Percentiles rank a stretch among this genome's conserved stretches.
Conservation (phyloP, 1,140 invertebrate species). For the Bactericera cockerelli region DNA sequence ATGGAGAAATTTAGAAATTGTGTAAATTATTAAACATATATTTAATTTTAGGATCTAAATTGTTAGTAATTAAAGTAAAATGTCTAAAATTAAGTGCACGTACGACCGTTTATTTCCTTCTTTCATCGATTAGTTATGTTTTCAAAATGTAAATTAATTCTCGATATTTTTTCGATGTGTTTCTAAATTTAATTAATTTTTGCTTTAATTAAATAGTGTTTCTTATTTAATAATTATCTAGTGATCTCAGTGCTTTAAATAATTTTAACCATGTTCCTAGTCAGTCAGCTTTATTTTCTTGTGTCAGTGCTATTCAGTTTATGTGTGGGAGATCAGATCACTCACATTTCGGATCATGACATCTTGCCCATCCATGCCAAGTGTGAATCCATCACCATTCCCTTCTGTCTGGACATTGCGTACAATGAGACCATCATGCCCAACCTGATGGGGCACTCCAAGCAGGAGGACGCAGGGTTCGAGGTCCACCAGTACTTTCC, state of each 20-base stretch:
- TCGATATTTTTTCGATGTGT: too few species aligned
- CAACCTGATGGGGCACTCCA: conserved; percentile 80
- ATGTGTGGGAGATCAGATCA: neutral
- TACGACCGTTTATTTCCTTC: too few species aligned
- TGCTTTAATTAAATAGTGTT: too few species aligned
- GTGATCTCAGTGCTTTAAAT: conserved; percentile 1
- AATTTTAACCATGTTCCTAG: neutral
- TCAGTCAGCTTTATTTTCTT: neutral
- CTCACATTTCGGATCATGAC: conserved; percentile 27
- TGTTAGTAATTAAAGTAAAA: too few species aligned
- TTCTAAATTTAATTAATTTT: too few species aligned
- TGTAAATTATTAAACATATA: too few species aligned
- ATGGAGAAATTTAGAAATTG: too few species aligned
- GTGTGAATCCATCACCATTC: conserved; percentile 85
- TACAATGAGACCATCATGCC: conserved; percentile 96
- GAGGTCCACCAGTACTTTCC: conserved; percentile 90
- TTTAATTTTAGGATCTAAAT: too few species aligned
- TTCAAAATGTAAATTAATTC: too few species aligned
- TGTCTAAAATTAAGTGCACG: too few species aligned
- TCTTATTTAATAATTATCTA: neutral
- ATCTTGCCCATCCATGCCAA: conserved; percentile 54
- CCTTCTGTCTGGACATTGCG: conserved; percentile 76
- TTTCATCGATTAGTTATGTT: too few species aligned
- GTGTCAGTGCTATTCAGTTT: neutral
- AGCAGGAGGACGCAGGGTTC: conserved; percentile 85